These are phyloP conservation scores for Tubulanus polymorphus DNA, from an alignment of 2,888 invertebrate genomes.

Conservation along the genomic window DNA sequence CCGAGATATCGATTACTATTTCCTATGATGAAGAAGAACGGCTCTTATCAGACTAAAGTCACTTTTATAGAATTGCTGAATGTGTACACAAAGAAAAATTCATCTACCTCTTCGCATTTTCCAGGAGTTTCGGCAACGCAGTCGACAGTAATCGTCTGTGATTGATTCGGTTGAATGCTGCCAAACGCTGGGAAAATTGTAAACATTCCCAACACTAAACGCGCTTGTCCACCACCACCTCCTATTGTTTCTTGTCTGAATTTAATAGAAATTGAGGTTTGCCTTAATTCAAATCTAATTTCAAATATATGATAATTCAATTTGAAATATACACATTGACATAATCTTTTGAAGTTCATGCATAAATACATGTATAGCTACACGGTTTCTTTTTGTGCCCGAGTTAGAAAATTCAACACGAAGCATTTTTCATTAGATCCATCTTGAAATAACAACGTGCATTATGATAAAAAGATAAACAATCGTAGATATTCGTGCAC, in stretches of 20 bases:
- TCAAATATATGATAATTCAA: not conserved
- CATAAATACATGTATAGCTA: no score
- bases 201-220: conserved; percentile 49
- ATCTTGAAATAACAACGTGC: no score
- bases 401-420: no score
- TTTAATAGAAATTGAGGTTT: conserved; percentile 3
- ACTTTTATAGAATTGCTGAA: no score
- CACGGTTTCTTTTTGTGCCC: no score
- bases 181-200: conserved; percentile 51
- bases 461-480: no score
- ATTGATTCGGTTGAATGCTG: conserved; percentile 43
- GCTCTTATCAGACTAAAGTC: not conserved
- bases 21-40: conserved; percentile 32
- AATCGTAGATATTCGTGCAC: no score
- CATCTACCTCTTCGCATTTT: conserved; percentile 44
- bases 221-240: conserved; percentile 41
- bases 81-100: no score
- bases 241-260: conserved; percentile 34
- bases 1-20: conserved; percentile 48
- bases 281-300: not conserved
- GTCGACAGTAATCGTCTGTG: conserved; percentile 48
- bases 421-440: no score
- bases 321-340: not conserved
- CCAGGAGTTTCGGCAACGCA: conserved; percentile 49
- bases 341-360: not conserved